Percentiles rank a stretch among this genome's conserved stretches.
These are phyloP conservation scores for Rhorus exstirpatorius DNA, from an alignment of 2,888 invertebrate genomes.

Conservation along the genomic window DNA sequence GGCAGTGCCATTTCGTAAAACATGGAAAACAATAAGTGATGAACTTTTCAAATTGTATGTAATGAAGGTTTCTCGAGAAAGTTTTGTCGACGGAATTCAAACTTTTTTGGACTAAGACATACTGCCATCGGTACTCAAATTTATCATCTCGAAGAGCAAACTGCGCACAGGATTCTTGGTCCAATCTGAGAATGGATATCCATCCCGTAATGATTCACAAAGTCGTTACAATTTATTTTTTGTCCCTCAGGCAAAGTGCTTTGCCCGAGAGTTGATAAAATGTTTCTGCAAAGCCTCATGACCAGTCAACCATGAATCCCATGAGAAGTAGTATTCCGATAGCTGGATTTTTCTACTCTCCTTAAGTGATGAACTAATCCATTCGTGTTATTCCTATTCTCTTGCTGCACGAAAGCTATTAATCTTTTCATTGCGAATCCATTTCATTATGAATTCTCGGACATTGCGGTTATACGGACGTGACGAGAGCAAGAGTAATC, in stretches of 20 bases:
- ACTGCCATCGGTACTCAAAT: not conserved
- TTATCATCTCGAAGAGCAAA: conserved; percentile 37
- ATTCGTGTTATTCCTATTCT: not conserved
- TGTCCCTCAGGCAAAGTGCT: conserved; percentile 35
- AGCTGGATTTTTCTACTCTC: not conserved
- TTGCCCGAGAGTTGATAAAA: conserved; percentile 10
- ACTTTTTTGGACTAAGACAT: not conserved
- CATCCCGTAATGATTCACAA: conserved; percentile 49
- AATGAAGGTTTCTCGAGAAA: not conserved
- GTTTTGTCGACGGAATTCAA: not conserved
- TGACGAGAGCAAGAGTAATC: not conserved
- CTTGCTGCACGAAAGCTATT: no score
- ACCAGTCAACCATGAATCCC: not conserved
- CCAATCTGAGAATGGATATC: conserved; percentile 58
- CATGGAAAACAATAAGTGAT: no score
- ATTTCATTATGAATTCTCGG: not conserved
- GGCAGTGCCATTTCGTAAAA: no score
- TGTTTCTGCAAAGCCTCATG: not conserved
- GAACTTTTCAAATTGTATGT: no score
- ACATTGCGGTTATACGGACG: not conserved
- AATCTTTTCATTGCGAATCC: not conserved
- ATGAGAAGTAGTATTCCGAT: not conserved
- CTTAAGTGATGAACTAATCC: not conserved
- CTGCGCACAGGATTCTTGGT: conserved; percentile 5
- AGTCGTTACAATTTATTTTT: conserved; percentile 27